Percentiles rank a stretch among this genome's conserved stretches.
phyloP scores from a whole-genome alignment of 2,888 invertebrate genomes.

The Hirtodrosophila cameraria region DNA sequence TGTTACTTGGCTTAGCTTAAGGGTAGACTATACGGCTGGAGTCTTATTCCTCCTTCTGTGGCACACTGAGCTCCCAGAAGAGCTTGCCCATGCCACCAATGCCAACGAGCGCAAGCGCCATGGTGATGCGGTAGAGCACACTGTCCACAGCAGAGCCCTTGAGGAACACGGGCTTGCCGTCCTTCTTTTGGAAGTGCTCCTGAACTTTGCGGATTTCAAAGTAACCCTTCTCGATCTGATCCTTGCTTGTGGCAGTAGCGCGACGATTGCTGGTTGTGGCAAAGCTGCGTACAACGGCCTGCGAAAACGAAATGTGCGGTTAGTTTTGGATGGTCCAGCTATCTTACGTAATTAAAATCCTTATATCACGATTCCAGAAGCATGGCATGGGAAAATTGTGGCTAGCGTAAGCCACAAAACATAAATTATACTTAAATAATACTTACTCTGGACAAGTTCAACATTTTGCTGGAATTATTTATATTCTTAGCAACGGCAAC shows the following conservation, averaged over 20 bases:
- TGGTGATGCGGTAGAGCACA: constrained; percentile 84
- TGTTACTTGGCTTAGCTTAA: constrained; percentile 55
- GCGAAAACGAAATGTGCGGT: constrained; percentile 56
- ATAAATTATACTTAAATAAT: neutral
- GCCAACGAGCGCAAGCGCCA: constrained; percentile 82
- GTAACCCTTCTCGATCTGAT: constrained; percentile 79
- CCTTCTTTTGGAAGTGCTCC: constrained; percentile 83
- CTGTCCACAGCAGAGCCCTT: constrained; percentile 85
- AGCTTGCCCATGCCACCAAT: constrained; percentile 81
- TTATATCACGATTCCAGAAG: constrained; percentile 3
- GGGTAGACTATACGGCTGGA: constrained; percentile 31
- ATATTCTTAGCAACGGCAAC: constrained; percentile 46
- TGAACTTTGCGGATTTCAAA: constrained; percentile 78
- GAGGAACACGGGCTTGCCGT: constrained; percentile 85
- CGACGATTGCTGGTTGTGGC: constrained; percentile 70
- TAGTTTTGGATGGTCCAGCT: constrained; percentile 52
- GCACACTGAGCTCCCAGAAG: constrained; percentile 80
- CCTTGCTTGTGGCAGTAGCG: constrained; percentile 59
- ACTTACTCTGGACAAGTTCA: constrained; percentile 83
- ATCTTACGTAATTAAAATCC: constrained; percentile 76
- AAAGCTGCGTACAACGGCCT: constrained; percentile 82
- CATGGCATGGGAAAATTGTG: neutral
- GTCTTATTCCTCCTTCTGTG: constrained; percentile 63
- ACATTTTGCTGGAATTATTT: constrained; percentile 62
- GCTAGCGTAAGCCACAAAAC: neutral